These are phyloP conservation scores for Nasua narica DNA, from an alignment of 2,797 vertebrate genomes.

Conservation along the genomic window DNA sequence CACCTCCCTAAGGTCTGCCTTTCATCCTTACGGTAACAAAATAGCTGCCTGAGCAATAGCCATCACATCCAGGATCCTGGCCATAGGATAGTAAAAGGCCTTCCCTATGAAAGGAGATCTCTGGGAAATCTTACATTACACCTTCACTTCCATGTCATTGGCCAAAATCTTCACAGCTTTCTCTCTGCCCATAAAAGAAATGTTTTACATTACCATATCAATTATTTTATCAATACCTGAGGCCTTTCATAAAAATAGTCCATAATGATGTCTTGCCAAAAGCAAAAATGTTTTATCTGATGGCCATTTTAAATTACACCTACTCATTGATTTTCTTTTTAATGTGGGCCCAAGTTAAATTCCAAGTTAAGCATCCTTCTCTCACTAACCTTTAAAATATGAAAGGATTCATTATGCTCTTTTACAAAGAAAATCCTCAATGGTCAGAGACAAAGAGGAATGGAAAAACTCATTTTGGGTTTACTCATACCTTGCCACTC, in stretches of 20 bases:
- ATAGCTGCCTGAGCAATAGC: neutral
- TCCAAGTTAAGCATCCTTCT: neutral
- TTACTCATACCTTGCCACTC: neutral
- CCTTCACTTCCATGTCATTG: neutral
- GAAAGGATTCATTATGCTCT: neutral
- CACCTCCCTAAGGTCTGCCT: neutral
- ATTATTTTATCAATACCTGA: neutral
- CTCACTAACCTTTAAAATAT: neutral
- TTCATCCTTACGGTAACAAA: neutral
- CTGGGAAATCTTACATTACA: neutral
- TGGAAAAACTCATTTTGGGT: neutral
- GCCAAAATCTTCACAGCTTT: neutral
- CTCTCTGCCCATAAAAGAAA: neutral
- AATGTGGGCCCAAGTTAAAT: neutral
- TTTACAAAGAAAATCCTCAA: neutral
- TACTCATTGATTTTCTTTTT: neutral
- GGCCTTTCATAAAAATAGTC: neutral
- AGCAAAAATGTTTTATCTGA: neutral
- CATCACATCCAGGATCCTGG: neutral
- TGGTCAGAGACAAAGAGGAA: neutral
- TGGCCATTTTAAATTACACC: neutral
- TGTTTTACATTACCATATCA: neutral
- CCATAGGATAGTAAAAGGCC: neutral
- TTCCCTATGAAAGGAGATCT: neutral
- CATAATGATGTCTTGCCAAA: neutral